Conservation (phyloP, 2,888 invertebrate genomes). For the Cerastis rubricosa region DNA sequence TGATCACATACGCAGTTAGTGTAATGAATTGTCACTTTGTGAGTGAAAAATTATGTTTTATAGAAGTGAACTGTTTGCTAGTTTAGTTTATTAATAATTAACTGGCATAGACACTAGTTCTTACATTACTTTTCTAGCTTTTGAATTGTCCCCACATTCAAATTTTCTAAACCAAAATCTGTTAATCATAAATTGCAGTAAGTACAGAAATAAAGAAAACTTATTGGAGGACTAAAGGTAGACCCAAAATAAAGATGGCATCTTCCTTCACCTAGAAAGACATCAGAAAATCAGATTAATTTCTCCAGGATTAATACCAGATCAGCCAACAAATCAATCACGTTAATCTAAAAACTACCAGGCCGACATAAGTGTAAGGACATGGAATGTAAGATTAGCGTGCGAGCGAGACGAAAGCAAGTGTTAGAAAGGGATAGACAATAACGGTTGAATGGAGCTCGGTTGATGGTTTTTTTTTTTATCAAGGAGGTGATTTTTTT, state of each 20-base stretch:
- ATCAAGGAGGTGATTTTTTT: conserved; percentile 45
- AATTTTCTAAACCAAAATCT: background rate
- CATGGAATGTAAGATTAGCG: conserved; percentile 62
- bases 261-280: background rate
- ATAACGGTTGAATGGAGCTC: conserved; percentile 70
- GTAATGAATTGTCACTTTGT: no score
- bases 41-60: no score
- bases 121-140: no score
- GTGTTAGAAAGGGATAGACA: conserved; percentile 51
- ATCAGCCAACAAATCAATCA: conserved; percentile 28
- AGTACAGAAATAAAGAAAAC: background rate
- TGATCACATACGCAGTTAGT: no score
- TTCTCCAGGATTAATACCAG: background rate
- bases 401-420: conserved; percentile 51
- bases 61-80: no score
- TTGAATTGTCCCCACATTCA: background rate
- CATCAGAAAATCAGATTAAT: background rate
- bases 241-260: background rate
- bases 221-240: background rate
- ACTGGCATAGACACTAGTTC: no score
- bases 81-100: no score
- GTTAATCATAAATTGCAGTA: background rate
- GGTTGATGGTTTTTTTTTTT: conserved; percentile 57
- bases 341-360: conserved; percentile 31
- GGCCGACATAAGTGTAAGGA: conserved; percentile 60